Evolutionary conservation across 2,113 vertebrate species (phyloP), one percentile per base, ranked within the genome.

Genomic region (Ptyas mucosa): DNA sequence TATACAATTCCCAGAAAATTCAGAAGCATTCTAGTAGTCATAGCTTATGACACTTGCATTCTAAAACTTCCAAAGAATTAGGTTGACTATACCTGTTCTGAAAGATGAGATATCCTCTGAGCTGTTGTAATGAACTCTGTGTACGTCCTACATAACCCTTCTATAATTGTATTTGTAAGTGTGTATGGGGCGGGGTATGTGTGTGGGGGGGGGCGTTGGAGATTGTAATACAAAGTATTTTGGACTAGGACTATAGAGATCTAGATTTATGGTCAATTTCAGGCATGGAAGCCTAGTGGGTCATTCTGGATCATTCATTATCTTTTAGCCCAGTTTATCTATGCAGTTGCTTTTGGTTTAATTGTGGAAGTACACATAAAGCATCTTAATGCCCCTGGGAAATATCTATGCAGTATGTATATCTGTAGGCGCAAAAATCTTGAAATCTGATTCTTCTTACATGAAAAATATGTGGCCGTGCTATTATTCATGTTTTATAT

Each of bases 181-280:
- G n/a, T 39, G 2, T 20, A 81, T 39, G n/a, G 69, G 6, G 64
- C 26, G 1, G 29, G n/a, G n/a, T n/a, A n/a, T n/a, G n/a, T n/a
- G n/a, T n/a, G n/a, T n/a, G 12, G n/a, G 29, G 24, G 52, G 15
- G 53, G 3, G 1, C 0, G 4, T 5, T 5, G n/a, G 2, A 3
- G n/a, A 75, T 18, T 75, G 29, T 75, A 81, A 39, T 39, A 39
- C 3, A 81, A 21, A 81, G 34, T 39, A 15, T 75, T 18, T 69
- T 75, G 69, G 15, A 34, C 69, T 75, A 81, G 69, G 69, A 81
- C 15, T 75, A 8, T 8, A 39, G 34, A 81, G 15, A 69, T n/a
- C 29, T 34, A 15, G 61, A 39, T 81, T 81, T 14, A 39, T 39
- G n/a, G 15, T 20, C 34, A 81, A 1, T 81, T 81, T 39, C 1